These are phyloP conservation scores for Saimiri boliviensis DNA, from an alignment of 2,113 vertebrate species.

Conservation along the genomic window DNA sequence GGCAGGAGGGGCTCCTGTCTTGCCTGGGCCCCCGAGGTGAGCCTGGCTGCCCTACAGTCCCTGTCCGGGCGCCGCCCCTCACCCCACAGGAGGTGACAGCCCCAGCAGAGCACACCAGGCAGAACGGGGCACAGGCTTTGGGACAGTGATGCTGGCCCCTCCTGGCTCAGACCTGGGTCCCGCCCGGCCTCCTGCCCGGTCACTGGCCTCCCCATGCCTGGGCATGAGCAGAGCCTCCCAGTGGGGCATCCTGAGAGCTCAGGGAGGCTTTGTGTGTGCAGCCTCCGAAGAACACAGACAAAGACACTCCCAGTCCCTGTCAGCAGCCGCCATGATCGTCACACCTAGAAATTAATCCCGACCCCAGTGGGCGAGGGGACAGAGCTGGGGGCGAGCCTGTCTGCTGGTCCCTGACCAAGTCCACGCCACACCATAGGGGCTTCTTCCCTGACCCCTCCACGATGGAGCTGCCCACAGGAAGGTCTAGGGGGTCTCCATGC, in stretches of 20 bases:
- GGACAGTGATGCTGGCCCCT: not conserved
- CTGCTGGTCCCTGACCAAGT: too few relatives aligned
- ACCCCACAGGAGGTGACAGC: not conserved
- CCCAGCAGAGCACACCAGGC: not conserved
- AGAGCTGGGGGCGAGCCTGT: rapidly evolving
- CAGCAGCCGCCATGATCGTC: too few relatives aligned
- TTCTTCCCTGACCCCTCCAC: rapidly evolving
- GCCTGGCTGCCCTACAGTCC: not conserved
- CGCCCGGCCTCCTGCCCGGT: not conserved
- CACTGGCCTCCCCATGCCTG: not conserved
- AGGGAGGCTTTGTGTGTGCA: not conserved
- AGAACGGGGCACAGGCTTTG: rapidly evolving
- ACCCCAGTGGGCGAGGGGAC: not conserved
- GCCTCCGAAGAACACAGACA: too few relatives aligned
- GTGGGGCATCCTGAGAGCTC: not conserved
- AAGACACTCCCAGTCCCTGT: too few relatives aligned
- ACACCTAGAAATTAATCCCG: rapidly evolving
- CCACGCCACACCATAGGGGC: rapidly evolving
- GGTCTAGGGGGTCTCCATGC: not conserved
- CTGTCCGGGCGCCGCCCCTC: not conserved
- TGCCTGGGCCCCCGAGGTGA: not conserved
- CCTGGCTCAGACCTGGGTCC: too few relatives aligned
- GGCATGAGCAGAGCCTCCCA: too few relatives aligned
- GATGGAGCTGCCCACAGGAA: not conserved
- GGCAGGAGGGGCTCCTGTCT: not conserved